phyloP scores from a whole-genome alignment of 2,113 vertebrate species.

The Entelurus aequoreus region DNA sequence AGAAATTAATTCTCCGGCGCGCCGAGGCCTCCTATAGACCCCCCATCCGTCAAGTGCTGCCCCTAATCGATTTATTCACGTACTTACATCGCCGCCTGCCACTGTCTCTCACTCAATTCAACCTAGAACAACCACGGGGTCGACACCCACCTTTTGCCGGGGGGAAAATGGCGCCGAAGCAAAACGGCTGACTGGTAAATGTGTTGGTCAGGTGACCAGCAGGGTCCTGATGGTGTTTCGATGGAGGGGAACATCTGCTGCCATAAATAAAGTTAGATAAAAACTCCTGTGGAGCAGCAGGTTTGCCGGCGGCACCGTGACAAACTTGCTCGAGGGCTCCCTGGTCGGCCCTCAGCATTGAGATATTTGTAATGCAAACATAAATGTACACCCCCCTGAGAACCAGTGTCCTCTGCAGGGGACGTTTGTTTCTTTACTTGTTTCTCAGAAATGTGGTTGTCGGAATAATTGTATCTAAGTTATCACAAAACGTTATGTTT shows the following conservation, averaged over 20 bases:
- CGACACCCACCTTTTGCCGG: slow-evolving; percentile 20
- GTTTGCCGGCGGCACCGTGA: slow-evolving; percentile 25
- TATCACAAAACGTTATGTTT: no score
- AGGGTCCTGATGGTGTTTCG: slow-evolving; percentile 58
- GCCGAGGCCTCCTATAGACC: slow-evolving; percentile 59
- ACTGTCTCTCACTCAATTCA: slow-evolving; percentile 33
- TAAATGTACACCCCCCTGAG: background rate
- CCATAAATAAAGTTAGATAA: slow-evolving; percentile 17
- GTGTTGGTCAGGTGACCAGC: slow-evolving; percentile 48
- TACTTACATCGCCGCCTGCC: slow-evolving; percentile 48
- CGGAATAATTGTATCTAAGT: no score
- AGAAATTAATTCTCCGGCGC: slow-evolving; percentile 67
- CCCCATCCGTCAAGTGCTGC: slow-evolving; percentile 62
- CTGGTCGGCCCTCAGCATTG: slow-evolving; percentile 6
- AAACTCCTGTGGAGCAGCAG: slow-evolving; percentile 17
- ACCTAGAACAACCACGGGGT: slow-evolving; percentile 25
- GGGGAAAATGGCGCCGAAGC: slow-evolving; percentile 17
- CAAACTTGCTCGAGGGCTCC: slow-evolving; percentile 7
- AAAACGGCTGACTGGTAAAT: slow-evolving; percentile 27
- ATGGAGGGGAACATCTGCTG: slow-evolving; percentile 62
- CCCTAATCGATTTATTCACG: slow-evolving; percentile 68
- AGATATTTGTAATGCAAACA: slow-evolving; percentile 6
- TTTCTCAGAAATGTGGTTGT: no score
- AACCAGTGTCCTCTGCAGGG: no score
- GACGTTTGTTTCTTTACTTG: no score